A percentile compares a stretch with the other conserved stretches of the same genome.
phyloP scores from a whole-genome alignment of 2,113 vertebrate genomes.

The Carettochelys insculpta region DNA sequence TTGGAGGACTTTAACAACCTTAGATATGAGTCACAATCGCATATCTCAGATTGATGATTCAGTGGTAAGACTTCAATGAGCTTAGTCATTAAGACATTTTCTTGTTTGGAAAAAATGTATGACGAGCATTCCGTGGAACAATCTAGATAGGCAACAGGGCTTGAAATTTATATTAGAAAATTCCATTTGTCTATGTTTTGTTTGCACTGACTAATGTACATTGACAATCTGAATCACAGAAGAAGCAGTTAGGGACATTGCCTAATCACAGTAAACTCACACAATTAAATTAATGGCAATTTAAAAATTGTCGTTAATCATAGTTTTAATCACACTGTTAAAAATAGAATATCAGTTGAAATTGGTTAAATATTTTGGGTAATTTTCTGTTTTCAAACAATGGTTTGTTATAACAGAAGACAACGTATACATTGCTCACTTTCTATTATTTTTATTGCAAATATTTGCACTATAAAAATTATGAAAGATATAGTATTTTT shows the following conservation, averaged over 20 bases:
- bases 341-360: too few species aligned
- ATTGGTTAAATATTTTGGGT: too few species aligned
- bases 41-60: constrained; percentile 90
- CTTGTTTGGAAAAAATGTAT: not conserved
- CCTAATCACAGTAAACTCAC: too few species aligned
- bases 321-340: too few species aligned
- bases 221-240: not conserved
- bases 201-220: not conserved
- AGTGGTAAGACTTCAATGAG: constrained; percentile 83
- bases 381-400: too few species aligned
- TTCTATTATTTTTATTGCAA: too few species aligned
- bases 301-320: too few species aligned
- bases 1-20: constrained; percentile 91
- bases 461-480: too few species aligned
- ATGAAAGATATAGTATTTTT: too few species aligned
- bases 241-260: not conserved
- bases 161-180: not conserved
- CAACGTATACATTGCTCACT: too few species aligned
- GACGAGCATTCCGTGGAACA: not conserved
- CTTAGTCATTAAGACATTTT: not conserved
- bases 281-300: too few species aligned
- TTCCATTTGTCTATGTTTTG: not conserved
- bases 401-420: too few species aligned
- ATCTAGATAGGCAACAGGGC: not conserved
- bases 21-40: constrained; percentile 95